Conservation (phyloP, 2,113 vertebrate genomes). For the Cyanistes caeruleus region DNA sequence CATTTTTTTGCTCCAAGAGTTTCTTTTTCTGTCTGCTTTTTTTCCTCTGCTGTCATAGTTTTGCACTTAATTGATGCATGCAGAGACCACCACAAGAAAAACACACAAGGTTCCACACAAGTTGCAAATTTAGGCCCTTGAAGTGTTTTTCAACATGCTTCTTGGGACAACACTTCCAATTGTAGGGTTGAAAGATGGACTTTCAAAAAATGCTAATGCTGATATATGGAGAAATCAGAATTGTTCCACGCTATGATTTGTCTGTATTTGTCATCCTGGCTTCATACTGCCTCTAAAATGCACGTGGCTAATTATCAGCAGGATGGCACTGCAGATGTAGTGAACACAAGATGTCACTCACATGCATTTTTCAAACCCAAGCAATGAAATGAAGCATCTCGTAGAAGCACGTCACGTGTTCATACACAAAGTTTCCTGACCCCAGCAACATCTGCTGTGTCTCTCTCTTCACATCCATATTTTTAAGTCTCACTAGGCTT, state of each 20-base stretch:
- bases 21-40: neutral
- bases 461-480: neutral
- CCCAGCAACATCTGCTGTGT: neutral
- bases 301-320: neutral
- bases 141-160: neutral
- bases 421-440: neutral
- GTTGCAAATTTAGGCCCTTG: neutral
- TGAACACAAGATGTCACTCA: slow-evolving; percentile 30
- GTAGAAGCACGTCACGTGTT: accelerated
- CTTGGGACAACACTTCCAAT: neutral
- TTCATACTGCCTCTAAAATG: neutral
- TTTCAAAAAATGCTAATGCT: neutral
- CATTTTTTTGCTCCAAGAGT: neutral
- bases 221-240: neutral
- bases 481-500: neutral
- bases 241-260: neutral
- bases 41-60: neutral
- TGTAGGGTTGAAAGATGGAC: neutral
- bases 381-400: neutral
- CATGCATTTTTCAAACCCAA: neutral
- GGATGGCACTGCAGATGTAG: neutral
- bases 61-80: neutral
- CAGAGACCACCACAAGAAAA: neutral
- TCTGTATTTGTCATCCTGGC: neutral
- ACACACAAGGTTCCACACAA: neutral